Base-by-base conservation (phyloP, 92 coral and sea anemone genomes). In the Paramuricea clavata region DNA sequence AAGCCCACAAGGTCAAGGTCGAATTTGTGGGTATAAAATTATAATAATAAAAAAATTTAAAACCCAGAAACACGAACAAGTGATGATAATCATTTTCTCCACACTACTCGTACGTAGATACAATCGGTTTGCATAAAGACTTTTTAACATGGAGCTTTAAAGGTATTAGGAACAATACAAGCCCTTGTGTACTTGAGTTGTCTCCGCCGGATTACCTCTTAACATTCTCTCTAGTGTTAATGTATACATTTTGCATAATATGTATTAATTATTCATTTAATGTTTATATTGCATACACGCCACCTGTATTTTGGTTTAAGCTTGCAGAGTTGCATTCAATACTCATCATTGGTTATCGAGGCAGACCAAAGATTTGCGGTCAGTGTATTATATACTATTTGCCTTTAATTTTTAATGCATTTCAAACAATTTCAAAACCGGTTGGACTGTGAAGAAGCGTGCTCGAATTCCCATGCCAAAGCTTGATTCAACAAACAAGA, bases 331-430 rank as follows among this genome's bases (percentile, higher is more conserved):
- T 79, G 13, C 82, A 2, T 30, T 76, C 30, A 21, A 27, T 22
- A 33, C n/a, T 28, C 72, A 65, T 65, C 36, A 28, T 28, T 65
- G 68, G 36, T 31, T 28, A 65, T 25, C 72, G 72, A 65, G 68
- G 68, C 68, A 60, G n/a, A 65, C 72, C 72, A 31, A 28, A 65
- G 39, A 12, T 65, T 65, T 15, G 72, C n/a, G 72, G 84, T 79
- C 34, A 69, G 27, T 78, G 10, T 30, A 28, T 26, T 22, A 36
- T 23, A 59, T 12, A 23, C 36, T 57, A 35, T 79, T 59, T 39
- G 39, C 43, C 72, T 57, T 79, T 31, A 79, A 59, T 79, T 59
- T 79, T 79, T 79, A 60, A 79, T 79, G 57, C 49, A 33, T 34
- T 22, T 61, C 21, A 33, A 57, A 44, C 72, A 61, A 36, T 57